Evolutionary conservation across 2,113 vertebrate genomes (phyloP).

Genomic region (Tenrec ecaudatus): DNA sequence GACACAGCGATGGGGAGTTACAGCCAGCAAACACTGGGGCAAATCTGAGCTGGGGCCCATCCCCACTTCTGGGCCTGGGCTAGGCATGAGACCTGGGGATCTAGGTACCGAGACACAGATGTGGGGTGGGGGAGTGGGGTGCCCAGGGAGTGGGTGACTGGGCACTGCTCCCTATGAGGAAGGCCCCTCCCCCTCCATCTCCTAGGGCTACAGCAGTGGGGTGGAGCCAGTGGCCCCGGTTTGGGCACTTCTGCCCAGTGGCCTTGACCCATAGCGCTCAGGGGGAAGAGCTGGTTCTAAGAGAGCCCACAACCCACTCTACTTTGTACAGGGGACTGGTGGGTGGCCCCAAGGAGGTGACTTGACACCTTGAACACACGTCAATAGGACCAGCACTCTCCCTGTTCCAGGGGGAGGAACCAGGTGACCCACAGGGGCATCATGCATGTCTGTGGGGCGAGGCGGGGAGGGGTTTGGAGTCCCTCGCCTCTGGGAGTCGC

Average conservation of each 20-base stretch:
- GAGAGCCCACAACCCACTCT: rapidly evolving
- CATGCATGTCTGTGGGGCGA: not conserved
- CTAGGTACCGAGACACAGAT: too few relatives aligned
- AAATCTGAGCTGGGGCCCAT: not conserved
- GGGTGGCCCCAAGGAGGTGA: not conserved
- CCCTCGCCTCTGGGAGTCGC: not conserved
- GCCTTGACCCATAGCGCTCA: too few relatives aligned
- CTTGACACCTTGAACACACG: not conserved
- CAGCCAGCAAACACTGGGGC: not conserved
- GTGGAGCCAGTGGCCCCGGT: too few relatives aligned
- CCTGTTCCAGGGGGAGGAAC: not conserved
- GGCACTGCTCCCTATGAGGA: too few relatives aligned
- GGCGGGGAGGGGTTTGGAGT: too few relatives aligned
- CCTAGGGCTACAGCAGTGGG: too few relatives aligned
- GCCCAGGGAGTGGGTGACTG: too few relatives aligned
- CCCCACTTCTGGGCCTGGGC: not conserved
- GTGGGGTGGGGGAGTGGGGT: too few relatives aligned
- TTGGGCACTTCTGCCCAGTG: too few relatives aligned
- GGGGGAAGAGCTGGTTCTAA: not conserved
- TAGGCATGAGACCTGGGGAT: not conserved
- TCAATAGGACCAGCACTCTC: too few relatives aligned
- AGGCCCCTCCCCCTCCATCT: too few relatives aligned
- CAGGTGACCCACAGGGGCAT: rapidly evolving
- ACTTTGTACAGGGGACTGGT: not conserved
- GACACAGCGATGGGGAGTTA: not conserved